These are phyloP conservation scores for Xestia ashworthii DNA, from an alignment of 2,888 invertebrate genomes.

Conservation along the genomic window DNA sequence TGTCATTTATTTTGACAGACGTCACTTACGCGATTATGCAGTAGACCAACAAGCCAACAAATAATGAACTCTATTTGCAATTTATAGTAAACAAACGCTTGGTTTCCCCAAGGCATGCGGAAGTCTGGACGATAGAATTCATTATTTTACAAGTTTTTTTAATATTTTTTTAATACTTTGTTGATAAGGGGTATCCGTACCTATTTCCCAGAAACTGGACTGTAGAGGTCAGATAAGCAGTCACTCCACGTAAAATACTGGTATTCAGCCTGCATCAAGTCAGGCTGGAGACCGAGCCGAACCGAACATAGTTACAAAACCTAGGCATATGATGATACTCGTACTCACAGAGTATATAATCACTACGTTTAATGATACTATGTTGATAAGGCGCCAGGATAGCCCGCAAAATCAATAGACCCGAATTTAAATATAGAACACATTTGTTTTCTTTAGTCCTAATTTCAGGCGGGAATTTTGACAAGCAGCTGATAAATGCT, in stretches of 20 bases:
- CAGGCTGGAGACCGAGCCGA: background rate
- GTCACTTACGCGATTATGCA: background rate
- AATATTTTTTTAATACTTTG: background rate
- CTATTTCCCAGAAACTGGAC: background rate
- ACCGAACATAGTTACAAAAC: background rate
- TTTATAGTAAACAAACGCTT: background rate
- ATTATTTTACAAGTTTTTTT: slow-evolving; percentile 3
- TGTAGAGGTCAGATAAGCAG: background rate
- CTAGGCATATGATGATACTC: background rate
- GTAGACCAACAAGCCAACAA: background rate
- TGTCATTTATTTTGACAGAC: slow-evolving; percentile 16
- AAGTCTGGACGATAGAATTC: background rate
- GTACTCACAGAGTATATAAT: no score
- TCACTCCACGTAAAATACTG: background rate
- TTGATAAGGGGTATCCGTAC: background rate
- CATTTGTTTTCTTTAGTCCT: background rate
- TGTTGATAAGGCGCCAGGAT: background rate
- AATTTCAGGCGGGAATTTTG: slow-evolving; percentile 9
- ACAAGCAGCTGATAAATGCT: slow-evolving; percentile 5
- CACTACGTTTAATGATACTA: no score
- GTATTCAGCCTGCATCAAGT: background rate
- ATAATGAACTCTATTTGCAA: slow-evolving; percentile 20
- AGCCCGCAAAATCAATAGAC: background rate
- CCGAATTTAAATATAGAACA: slow-evolving; percentile 9
- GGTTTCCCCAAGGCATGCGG: background rate